Evolutionary conservation across 2,888 invertebrate species (phyloP), one percentile per base, ranked within the genome.

Genomic region (Nysson spinosus): DNA sequence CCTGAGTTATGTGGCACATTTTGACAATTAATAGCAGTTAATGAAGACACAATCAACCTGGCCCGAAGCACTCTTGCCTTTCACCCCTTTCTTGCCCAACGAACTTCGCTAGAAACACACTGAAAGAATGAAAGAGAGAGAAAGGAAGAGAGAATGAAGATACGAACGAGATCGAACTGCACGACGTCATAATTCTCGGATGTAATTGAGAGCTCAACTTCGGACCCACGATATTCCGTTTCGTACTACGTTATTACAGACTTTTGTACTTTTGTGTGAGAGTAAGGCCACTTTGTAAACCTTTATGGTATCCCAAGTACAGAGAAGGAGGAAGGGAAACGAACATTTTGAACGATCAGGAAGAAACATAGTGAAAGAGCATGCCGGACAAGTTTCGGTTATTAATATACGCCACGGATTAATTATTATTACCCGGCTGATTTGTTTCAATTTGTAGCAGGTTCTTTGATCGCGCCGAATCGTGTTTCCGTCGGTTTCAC

Each of bases 181-280:
- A 37, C 35, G 40, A 54, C 72, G 71, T 80, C 81, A 83, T 85
- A 85, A 85, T 72, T 85, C 83, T 84, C 75, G 51, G 56, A 26
- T 56, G 80, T 85, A 85, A 85, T 86, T 86, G 85, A 86, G 86
- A 83, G 83, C 86, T 86, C 85, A 86, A 81, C 73, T 80, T 78
- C 72, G 71, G 75, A 72, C 71, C 70, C 69, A 68, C 65, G 51
- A 57, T 64, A 68, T 68, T 61, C 70, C 49, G 37, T 37, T 52
- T 28, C 56, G 50, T 56, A 57, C 61, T 67, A 70, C 65, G 7
- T 14, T 14, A 14, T 12, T 30, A 30, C 16, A 34, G 12, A 34
- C 34, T 9, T 14, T 34, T 5, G 12, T 9, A 16, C 14, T n/a
- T 4, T 6, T 30, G 30, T 30, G 4, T 14, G 14, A 14, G 7